Base-by-base conservation (phyloP, 2,888 invertebrate genomes). In the Galerucella calmariensis region DNA sequence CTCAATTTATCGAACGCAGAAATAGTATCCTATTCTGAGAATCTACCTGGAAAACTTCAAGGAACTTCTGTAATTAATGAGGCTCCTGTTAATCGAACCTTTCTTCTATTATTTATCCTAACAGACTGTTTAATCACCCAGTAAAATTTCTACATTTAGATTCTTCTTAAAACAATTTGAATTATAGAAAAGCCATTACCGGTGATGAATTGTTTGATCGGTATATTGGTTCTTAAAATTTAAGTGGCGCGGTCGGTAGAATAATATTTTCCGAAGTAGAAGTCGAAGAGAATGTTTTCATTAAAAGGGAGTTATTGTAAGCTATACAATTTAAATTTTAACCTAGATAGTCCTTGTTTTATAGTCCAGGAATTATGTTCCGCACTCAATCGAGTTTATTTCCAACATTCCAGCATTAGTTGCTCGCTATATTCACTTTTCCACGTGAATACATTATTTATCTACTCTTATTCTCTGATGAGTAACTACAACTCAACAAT, bases 31-130 rank as follows among this genome's bases (percentile, higher is more conserved):
- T 16, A 56, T 56, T 20, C 16, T 20, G 16, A 41, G 9, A 41
- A 62, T 76, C 79, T 41, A 70, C 71, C 71, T 56, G 78, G 77
- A 72, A 75, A 78, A 75, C 62, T 77, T 78, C 80, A 70, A 75
- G 74, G 79, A 80, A 82, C 80, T 82, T 80, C 75, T 78, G 80
- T 81, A 82, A 83, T 83, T 83, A 82, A 83, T 82, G 81, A 78
- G 79, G 78, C 77, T 78, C 76, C 77, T 79, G 77, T 80, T 79
- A 77, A 80, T 77, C 73, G 77, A 79, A 76, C 75, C 74, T 76
- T 81, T 78, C 79, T 79, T 81, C 69, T 72, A 81, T 80, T 81
- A 79, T 78, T 79, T 82, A 81, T 82, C 81, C 81, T 78, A 78
- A 80, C 75, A 81, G 81, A 81, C 79, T 80, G 82, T 79, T 79